Conservation (phyloP, 2,888 invertebrate species). For the Habrosyne pyritoides region DNA sequence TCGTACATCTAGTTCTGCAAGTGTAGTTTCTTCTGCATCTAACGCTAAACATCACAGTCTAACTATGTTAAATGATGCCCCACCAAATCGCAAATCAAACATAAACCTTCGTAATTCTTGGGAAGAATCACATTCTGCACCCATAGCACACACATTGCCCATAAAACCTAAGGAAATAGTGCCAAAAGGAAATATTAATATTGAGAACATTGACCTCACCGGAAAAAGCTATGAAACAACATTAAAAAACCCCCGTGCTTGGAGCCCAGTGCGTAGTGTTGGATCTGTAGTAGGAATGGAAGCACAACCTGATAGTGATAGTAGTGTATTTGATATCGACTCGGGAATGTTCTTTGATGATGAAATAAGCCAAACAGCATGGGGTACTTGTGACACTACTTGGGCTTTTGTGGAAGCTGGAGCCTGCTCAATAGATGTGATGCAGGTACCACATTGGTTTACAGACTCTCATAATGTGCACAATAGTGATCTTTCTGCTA, state of each 20-base stretch:
- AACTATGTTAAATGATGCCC: constrained; percentile 70
- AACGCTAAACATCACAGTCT: constrained; percentile 88
- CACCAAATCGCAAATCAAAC: constrained; percentile 73
- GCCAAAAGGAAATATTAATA: constrained; percentile 60
- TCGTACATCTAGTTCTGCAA: constrained; percentile 91
- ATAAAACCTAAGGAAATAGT: constrained; percentile 71
- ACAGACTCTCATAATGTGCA: constrained; percentile 83
- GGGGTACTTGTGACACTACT: constrained; percentile 91
- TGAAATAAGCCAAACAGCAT: constrained; percentile 88
- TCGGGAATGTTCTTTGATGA: constrained; percentile 92
- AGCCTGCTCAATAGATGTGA: constrained; percentile 89
- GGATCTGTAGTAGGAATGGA: constrained; percentile 93
- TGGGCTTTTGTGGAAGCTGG: constrained; percentile 93
- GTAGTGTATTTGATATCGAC: constrained; percentile 91
- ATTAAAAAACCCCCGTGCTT: constrained; percentile 91
- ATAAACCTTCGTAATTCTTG: constrained; percentile 84
- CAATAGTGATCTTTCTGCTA: constrained; percentile 86
- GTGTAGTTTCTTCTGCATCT: constrained; percentile 85
- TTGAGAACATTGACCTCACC: constrained; percentile 80
- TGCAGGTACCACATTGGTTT: constrained; percentile 91
- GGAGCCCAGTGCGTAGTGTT: constrained; percentile 94
- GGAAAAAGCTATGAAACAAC: constrained; percentile 88
- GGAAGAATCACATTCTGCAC: constrained; percentile 90
- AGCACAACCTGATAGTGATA: constrained; percentile 93
- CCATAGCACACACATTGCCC: constrained; percentile 87